Conservation (phyloP, 2,888 invertebrate species). For the Tipula unca region DNA sequence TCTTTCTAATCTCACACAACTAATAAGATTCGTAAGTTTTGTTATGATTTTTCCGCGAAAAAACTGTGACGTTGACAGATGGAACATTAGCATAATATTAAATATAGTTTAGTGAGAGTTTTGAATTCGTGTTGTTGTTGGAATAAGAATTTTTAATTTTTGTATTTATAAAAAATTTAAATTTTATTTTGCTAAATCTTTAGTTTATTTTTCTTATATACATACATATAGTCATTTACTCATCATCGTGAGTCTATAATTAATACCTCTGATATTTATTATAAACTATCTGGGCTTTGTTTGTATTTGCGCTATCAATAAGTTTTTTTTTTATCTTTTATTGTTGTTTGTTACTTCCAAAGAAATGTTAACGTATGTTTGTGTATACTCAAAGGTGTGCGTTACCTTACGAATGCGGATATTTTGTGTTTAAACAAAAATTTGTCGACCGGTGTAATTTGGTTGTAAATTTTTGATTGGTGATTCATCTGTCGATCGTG, state of each 20-base stretch:
- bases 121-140: background rate
- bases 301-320: background rate
- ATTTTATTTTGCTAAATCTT: background rate
- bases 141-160: background rate
- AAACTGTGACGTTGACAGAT: constrained; percentile 2
- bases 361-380: background rate
- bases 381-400: background rate
- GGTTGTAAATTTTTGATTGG: background rate
- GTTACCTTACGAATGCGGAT: background rate
- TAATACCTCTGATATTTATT: background rate
- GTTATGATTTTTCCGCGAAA: background rate
- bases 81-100: background rate
- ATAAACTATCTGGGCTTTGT: background rate
- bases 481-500: background rate
- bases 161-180: background rate
- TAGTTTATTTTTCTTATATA: background rate
- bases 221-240: background rate
- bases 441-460: background rate
- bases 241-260: background rate
- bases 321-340: background rate
- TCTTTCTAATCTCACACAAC: too few species aligned
- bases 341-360: background rate
- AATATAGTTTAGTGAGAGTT: background rate
- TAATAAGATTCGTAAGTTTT: background rate
- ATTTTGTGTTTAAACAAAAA: background rate